phyloP scores from a whole-genome alignment of 2,888 invertebrate genomes.

The Chelonus formosanus region DNA sequence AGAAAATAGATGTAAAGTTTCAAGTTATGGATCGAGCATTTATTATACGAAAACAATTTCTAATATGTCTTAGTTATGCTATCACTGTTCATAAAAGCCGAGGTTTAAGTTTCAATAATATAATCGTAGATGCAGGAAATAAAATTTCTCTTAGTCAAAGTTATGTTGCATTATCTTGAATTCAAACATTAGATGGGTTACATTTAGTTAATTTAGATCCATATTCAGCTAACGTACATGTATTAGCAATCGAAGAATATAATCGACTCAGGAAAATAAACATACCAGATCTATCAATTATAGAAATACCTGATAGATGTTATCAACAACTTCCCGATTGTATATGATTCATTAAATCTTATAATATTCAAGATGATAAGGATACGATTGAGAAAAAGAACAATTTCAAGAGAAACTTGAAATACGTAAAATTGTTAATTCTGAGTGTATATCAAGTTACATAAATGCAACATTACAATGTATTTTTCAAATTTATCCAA shows the following conservation, averaged over 20 bases:
- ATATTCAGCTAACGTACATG: constrained; percentile 29
- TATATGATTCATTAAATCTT: not conserved
- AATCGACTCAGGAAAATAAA: not conserved
- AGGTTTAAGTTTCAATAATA: constrained; percentile 36
- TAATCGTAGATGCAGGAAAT: constrained; percentile 38
- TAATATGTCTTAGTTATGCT: constrained; percentile 40
- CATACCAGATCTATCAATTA: constrained; percentile 5
- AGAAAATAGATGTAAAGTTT: constrained; percentile 37
- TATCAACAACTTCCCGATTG: constrained; percentile 4
- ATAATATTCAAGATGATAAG: constrained; percentile 13
- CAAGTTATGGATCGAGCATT: constrained; percentile 37
- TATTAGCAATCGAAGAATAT: constrained; percentile 35
- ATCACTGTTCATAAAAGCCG: constrained; percentile 44
- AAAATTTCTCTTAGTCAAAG: constrained; percentile 39
- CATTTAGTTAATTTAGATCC: constrained; percentile 44
- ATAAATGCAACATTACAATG: not conserved
- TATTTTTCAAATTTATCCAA: not conserved
- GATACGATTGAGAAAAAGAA: not conserved
- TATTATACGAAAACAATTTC: constrained; percentile 40
- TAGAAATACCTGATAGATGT: constrained; percentile 2
- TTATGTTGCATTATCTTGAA: constrained; percentile 42
- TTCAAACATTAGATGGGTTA: constrained; percentile 37
- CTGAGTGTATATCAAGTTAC: not conserved
- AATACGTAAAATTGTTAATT: not conserved
- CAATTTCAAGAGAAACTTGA: not conserved